Base-by-base conservation (phyloP, 2,888 invertebrate species). In the Platerodrilus igneus region DNA sequence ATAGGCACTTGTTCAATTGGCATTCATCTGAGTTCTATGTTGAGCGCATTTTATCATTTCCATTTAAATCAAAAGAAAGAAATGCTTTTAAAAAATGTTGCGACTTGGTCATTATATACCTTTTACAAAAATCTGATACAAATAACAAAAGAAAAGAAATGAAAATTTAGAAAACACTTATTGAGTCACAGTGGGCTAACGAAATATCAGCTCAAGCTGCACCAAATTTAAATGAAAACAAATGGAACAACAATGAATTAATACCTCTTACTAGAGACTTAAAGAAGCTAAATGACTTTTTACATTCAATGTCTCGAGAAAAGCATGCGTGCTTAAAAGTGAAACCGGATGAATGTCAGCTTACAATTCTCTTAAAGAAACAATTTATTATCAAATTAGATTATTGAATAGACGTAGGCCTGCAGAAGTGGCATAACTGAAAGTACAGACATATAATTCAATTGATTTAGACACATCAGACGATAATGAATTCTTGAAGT, bases 31-130 rank as follows among this genome's bases (percentile, higher is more conserved):
- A 37, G 8, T 7, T 37, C 7, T 30, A 37, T 1, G 36, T 36
- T 9, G 6, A 16, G 14, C 3, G 21, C 6, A 27, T 35, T 3
- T 15, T 28, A 16, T 27, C 28, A 2, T 14, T 13, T n/a, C 6
- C 11, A 3, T 4, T 11, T 9, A 28, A 28, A 2, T 21, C 36
- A 7, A 28, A 27, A 9, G 27, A 35, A 14, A n/a, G n/a, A n/a
- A n/a, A n/a, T n/a, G n/a, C n/a, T n/a, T n/a, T 53, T 34, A 55
- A 53, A 36, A 53, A 51, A 43, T 53, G 55, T 37, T 51, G 51
- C 19, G 51, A 55, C 27, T 33, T 55, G 23, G 53, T 50, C 16
- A 43, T 28, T 22, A 45, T 52, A 37, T 23, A 50, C 3, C 23
- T 51, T 3, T 16, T 52, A n/a, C 51, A 54, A 39, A 29, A 26